Base-by-base conservation (phyloP, 53 echinoderm and acorn worm species). In the Stichopus horrens region DNA sequence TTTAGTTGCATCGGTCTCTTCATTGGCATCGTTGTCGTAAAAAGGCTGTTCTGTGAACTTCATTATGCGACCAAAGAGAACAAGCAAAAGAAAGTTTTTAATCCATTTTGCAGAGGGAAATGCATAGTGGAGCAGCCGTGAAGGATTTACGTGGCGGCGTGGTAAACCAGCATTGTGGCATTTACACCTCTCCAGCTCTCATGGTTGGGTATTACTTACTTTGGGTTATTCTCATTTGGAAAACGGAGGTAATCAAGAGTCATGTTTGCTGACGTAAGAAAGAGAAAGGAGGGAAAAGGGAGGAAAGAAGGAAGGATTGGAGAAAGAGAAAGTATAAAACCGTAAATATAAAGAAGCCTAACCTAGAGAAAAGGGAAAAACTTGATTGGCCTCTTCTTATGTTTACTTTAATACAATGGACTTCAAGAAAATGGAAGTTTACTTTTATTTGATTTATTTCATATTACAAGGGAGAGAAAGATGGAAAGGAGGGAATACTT, bases 11-110 rank as follows among this genome's bases (percentile, higher is more conserved):
- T 56, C 21, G 56, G 20, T 81, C 81, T 56, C 81, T 81, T 18
- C 55, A 81, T 81, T 57, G 81, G 81, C 18, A 56, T 20, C 56
- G 57, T 81, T 57, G 57, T 57, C 57, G 5, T 81, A 81, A 81
- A 81, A 81, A 2, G 37, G 57, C 58, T 81, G 57, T 81, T 7
- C 55, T 7, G 58, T 19, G 81, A 81, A 81, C 81, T 81, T 81
- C 81, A 81, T 81, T 81, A 81, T 56, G 57, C 23, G 19, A 57
- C 21, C 21, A 58, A 54, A 81, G 55, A 57, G 81, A 21, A 81
- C 56, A 81, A 81, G 57, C 81, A 1, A 37, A 37, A 81, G 81
- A 81, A 79, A 58, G 57, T 55, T 22, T 81, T 81, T 81, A 81
- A 81, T 81, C 81, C 56, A 56, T 81, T 56, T 58, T 20, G 56